phyloP scores from a whole-genome alignment of 2,888 invertebrate species.

The Boloria selene region DNA sequence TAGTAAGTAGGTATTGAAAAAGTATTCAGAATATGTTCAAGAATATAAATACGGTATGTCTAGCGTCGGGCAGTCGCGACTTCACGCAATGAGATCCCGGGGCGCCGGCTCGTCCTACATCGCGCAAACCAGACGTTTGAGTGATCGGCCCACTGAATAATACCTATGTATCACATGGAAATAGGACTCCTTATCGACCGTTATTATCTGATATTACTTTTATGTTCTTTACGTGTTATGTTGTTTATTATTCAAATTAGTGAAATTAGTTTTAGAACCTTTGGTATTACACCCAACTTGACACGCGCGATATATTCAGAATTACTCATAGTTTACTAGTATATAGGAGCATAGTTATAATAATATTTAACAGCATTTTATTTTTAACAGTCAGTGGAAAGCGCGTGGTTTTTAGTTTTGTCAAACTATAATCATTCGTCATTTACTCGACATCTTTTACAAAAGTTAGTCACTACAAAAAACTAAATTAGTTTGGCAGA shows the following conservation, averaged over 20 bases:
- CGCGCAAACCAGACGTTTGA: slow-evolving; percentile 39
- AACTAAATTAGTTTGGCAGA: background rate
- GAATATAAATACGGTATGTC: slow-evolving; percentile 7
- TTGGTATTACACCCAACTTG: too few species aligned
- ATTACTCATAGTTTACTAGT: too few species aligned
- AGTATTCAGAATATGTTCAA: slow-evolving; percentile 14
- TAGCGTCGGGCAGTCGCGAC: slow-evolving; percentile 55
- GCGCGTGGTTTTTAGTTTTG: too few species aligned
- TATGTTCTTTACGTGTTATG: background rate
- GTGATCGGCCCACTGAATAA: slow-evolving; percentile 33
- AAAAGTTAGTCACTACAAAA: background rate
- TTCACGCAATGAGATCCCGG: slow-evolving; percentile 55
- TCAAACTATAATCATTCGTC: too few species aligned
- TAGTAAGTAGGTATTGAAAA: slow-evolving; percentile 1
- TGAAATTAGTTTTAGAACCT: too few species aligned
- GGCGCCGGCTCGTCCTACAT: slow-evolving; percentile 47
- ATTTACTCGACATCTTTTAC: background rate
- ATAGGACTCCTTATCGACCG: slow-evolving; percentile 22
- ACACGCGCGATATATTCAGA: too few species aligned
- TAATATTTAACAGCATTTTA: too few species aligned
- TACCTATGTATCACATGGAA: slow-evolving; percentile 21
- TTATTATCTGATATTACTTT: slow-evolving; percentile 23
- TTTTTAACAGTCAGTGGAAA: too few species aligned
- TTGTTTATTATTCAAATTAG: background rate
- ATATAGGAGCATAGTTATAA: too few species aligned